Base-by-base conservation (phyloP, 2,888 invertebrate species). In the Orthonychiurus folsomi region DNA sequence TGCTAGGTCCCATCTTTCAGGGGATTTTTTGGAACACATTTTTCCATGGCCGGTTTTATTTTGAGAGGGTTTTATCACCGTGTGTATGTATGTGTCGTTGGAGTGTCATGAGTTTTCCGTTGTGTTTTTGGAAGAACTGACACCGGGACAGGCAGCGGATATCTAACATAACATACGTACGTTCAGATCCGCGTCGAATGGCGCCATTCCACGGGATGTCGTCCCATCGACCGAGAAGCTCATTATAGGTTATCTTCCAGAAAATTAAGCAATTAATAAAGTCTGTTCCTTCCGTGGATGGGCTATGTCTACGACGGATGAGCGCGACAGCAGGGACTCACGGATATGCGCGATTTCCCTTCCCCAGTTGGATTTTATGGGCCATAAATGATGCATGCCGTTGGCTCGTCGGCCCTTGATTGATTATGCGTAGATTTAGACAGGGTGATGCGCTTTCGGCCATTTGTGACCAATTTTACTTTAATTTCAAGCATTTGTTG, bases 171-270 rank as follows among this genome's bases (percentile, higher is more conserved):
- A n/a, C n/a, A n/a, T n/a, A n/a, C n/a, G n/a, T n/a, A n/a, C n/a
- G n/a, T n/a, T n/a, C n/a, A n/a, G n/a, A n/a, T n/a, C n/a, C n/a
- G n/a, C n/a, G n/a, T n/a, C n/a, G n/a, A n/a, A n/a, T n/a, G n/a
- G n/a, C 15, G 5, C 15, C 20, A 25, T 28, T 9, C 37, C 28
- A 56, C 23, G 2, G 21, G 3, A 27, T 56, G 27, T 37, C 28
- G 27, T 20, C n/a, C 3, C 27, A 56, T 56, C 28, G 56, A 56
- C 28, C 56, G 27, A 9, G 37, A 37, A 56, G 27, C 56, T 56
- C 25, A 56, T 56, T 56, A 56, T 56, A 56, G 56, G 37, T 37
- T 56, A 56, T 56, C 56, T 56, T 37, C 56, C 56, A n/a, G 28
- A 26, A 56, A 56, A 56, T 56, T 56, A 56, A 28, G 56, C 56